Conservation (phyloP, 2,888 invertebrate genomes). For the Zygothrica quintamaculata region DNA sequence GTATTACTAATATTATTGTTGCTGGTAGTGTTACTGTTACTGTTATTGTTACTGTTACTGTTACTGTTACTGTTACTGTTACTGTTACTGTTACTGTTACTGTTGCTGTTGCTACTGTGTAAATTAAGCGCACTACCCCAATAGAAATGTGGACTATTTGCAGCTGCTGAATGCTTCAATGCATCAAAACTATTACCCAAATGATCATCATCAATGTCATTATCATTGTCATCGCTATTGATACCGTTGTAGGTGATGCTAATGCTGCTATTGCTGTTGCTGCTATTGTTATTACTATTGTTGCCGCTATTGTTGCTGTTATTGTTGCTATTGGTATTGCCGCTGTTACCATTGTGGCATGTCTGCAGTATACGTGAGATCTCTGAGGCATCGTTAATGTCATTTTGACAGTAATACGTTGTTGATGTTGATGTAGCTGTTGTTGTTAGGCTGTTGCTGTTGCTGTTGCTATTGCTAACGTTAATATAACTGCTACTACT, state of each 20-base stretch:
- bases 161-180: slow-evolving; percentile 53
- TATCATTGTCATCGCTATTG: slow-evolving; percentile 32
- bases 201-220: slow-evolving; percentile 35
- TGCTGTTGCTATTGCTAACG: slow-evolving; percentile 6
- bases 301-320: slow-evolving; percentile 14
- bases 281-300: slow-evolving; percentile 39
- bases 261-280: slow-evolving; percentile 45
- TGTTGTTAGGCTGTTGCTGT: slow-evolving; percentile 14
- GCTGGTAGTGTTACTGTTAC: slow-evolving; percentile 20
- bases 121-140: slow-evolving; percentile 62
- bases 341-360: slow-evolving; percentile 84
- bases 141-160: slow-evolving; percentile 56
- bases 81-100: slow-evolving; percentile 10
- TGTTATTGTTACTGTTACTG: slow-evolving; percentile 7
- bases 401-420: slow-evolving; percentile 76
- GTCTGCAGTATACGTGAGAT: slow-evolving; percentile 85
- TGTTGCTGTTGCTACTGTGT: slow-evolving; percentile 29
- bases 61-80: slow-evolving; percentile 4
- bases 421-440: slow-evolving; percentile 37
- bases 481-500: slow-evolving; percentile 5
- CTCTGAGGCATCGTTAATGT: slow-evolving; percentile 84
- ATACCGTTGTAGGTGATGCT: slow-evolving; percentile 43
- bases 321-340: slow-evolving; percentile 8
- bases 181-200: slow-evolving; percentile 71
- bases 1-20: slow-evolving; percentile 9